Evolutionary conservation across 2,888 invertebrate species (phyloP), one percentile per base, ranked within the genome.

Genomic region (Gandaritis pyraliata): DNA sequence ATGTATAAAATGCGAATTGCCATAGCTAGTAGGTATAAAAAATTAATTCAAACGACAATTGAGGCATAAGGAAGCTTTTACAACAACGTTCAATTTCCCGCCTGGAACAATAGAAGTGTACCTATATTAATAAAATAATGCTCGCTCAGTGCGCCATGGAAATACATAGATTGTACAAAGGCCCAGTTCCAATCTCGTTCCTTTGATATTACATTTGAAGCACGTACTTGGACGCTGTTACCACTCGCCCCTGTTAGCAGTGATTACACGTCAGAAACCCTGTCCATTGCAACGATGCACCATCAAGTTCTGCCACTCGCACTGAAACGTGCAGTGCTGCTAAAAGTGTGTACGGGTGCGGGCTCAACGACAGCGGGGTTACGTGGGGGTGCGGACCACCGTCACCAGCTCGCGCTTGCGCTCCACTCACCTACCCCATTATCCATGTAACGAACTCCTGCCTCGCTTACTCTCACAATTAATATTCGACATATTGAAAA

Each of bases 401-500:
- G 72, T 75, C 73, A 65, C 74, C 66, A 64, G 74, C 70, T 72
- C 76, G 82, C 87, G 89, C 87, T 80, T 88, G 89, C 89, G 89
- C 87, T 61, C 61, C 67, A 49, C 76, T 66, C 65, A 67, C 77
- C 74, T 63, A 80, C 80, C 81, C 83, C 85, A 79, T 83, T 83
- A 50, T 80, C 76, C 82, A 78, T 82, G 82, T 85, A 85, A 82
- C 81, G 76, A 80, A 81, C 82, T 78, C 79, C 79, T 78, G 79
- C 81, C 84, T 85, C 84, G 86, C 85, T 87, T 84, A 81, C 82
- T 83, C 80, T 78, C 76, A 84, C 86, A 88, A 87, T 89, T 88
- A 87, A 33, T 85, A 80, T 81, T 77, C 71, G 74, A 75, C 78
- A 74, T 81, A 84, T 82, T 81, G 79, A 78, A 80, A 74, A 68